Evolutionary conservation across 2,888 invertebrate genomes (phyloP), one percentile per base, ranked within the genome.

Genomic region (Hanleya hanleyi): DNA sequence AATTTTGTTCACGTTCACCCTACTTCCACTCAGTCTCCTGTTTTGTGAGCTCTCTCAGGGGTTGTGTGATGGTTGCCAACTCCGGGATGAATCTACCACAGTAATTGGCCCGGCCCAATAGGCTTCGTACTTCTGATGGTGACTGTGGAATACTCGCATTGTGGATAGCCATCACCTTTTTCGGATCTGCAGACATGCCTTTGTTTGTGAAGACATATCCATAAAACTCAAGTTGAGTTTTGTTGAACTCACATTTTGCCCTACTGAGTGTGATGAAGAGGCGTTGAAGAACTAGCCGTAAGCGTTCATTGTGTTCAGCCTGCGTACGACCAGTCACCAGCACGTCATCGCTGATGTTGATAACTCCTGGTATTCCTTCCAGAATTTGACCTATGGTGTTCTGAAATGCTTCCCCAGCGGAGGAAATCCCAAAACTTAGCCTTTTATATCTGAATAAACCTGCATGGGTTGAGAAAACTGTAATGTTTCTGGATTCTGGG

Each of bases 401-500:
- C 80, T 91, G 90, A 73, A 90, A 91, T 1, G 90, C 80, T 81
- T 91, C 91, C 0, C 90, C 88, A 6, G 92, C 92, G 66, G 89
- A 89, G 2, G 71, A 77, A 12, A 79, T 72, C 5, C 82, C 82
- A 72, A 81, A 83, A 29, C 70, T 77, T 37, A 81, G 49, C 0
- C 81, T 29, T 69, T 82, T 80, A 68, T 78, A 83, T 50, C 78
- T 50, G 22, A 35, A 74, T 22, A 83, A 70, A n/a, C 80, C 81
- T 5, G 71, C 49, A 66, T 84, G 82, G 1, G 80, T 81, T 9
- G 41, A 67, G 69, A 81, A 84, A 1, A 80, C 80, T 29, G 78
- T 81, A 4, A 82, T 81, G 29, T 69, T 75, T 73, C 77, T 68
- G 0, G 86, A 88, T 12, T 85, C 78, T 36, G 50, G 33, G 35